Conservation (phyloP, 2,113 vertebrate species). For the Ivindomyrus marchei region DNA sequence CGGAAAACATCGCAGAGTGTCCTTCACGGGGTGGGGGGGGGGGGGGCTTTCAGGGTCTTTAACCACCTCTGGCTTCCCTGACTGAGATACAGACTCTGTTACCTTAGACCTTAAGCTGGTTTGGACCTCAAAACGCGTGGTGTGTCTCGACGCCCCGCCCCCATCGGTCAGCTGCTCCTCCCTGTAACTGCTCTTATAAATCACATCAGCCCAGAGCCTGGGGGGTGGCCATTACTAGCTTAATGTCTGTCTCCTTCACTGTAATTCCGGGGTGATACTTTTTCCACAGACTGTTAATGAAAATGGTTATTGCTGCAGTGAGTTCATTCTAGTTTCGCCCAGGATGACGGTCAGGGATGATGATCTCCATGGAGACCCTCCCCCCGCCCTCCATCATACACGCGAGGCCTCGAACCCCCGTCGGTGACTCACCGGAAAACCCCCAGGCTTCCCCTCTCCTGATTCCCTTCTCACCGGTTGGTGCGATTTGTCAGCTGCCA, state of each 20-base stretch:
- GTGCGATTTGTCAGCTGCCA: not conserved
- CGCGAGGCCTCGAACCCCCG: not conserved
- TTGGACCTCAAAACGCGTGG: not conserved
- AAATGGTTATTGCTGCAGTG: constrained; percentile 35
- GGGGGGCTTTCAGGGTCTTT: too few relatives aligned
- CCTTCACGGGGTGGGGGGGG: not conserved
- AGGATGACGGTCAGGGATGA: constrained; percentile 16
- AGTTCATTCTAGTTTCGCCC: constrained; percentile 25
- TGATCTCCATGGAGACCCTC: constrained; percentile 22
- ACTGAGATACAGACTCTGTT: not conserved
- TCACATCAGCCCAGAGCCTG: constrained; percentile 25
- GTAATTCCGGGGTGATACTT: constrained; percentile 12
- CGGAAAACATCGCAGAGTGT: not conserved
- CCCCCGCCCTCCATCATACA: not conserved
- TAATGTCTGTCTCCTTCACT: constrained; percentile 23
- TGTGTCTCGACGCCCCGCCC: not conserved
- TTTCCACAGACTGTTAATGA: constrained; percentile 39
- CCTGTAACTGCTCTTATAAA: constrained; percentile 15
- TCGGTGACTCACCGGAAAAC: not conserved
- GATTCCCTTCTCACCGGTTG: not conserved
- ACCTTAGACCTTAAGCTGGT: not conserved
- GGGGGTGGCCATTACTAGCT: constrained; percentile 22
- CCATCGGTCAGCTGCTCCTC: not conserved
- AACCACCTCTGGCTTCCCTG: not conserved
- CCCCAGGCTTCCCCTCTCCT: not conserved